Percentiles rank a stretch among this genome's conserved stretches.
Evolutionary conservation across 2,888 invertebrate genomes (phyloP).

Genomic region (Polymixis flavicincta): DNA sequence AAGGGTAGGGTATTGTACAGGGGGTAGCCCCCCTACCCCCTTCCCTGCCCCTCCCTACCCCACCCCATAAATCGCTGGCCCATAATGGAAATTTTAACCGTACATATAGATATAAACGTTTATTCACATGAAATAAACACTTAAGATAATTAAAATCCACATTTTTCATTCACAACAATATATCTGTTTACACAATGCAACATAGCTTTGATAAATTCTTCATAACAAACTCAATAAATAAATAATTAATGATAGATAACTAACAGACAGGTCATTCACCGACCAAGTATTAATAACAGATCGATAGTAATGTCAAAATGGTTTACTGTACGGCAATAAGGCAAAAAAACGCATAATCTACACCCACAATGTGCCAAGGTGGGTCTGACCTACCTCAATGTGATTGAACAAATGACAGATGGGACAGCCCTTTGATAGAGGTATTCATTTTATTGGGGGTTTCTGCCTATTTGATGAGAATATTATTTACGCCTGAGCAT

Average conservation of each 20-base stretch:
- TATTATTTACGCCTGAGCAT: not conserved
- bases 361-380: conserved; percentile 57
- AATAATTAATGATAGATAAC: conserved; percentile 15
- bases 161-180: conserved; percentile 27
- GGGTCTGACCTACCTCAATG: conserved; percentile 75
- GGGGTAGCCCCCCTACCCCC: too few relatives aligned
- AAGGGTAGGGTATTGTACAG: too few relatives aligned
- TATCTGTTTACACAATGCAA: conserved; percentile 23
- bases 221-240: conserved; percentile 12
- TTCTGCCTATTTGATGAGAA: conserved; percentile 21
- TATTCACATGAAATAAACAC: conserved; percentile 5
- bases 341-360: conserved; percentile 44
- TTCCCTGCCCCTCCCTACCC: too few relatives aligned
- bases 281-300: conserved; percentile 36
- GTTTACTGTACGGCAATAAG: conserved; percentile 27
- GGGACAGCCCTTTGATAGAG: conserved; percentile 5
- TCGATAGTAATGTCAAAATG: conserved; percentile 20
- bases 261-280: conserved; percentile 54
- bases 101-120: not conserved
- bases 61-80: too few relatives aligned
- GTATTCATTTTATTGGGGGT: not conserved
- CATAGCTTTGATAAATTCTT: conserved; percentile 16
- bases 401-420: conserved; percentile 49
- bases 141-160: conserved; percentile 4
- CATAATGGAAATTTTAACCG: too few relatives aligned